Base-by-base conservation (phyloP, 2,113 vertebrate genomes). In the Phaethornis superciliosus region DNA sequence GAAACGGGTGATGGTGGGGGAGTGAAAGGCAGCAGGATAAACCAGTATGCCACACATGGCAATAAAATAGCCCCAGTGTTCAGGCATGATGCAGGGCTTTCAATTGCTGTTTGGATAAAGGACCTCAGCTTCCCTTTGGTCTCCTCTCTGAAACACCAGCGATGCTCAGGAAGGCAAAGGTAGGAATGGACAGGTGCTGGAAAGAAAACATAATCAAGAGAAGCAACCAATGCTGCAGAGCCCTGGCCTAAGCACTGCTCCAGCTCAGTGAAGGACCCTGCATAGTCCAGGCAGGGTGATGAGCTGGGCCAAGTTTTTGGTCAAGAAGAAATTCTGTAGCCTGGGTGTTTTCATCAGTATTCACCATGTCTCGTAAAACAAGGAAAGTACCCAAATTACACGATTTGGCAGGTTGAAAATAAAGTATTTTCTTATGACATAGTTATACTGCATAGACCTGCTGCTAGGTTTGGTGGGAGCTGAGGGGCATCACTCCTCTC, bases 101-200 rank as follows among this genome's bases (percentile, higher is more conserved):
- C 67, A 22, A 7, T 8, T 68, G 26, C 44, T 0, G 0, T 67
- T 79, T 42, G 46, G 67, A 12, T 13, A 64, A 26, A 20, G 27
- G 71, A 82, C 28, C 26, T 52, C 0, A 0, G 24, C 0, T 1
- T 47, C 71, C 52, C 47, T 11, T n/a, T 0, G 4, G 32, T 22
- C 30, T 86, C 69, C 33, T 74, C 30, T 83, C 56, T 46, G 64
- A 37, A 55, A 40, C 1, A 16, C 49, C 46, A 83, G 35, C 1
- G 2, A 58, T 35, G 52, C 47, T 81, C 78, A 67, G 27, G 65
- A 85, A 78, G 55, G 16, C 0, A 0, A 68, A 26, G 32, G 56
- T n/a, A 70, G n/a, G 32, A 44, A 32, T 60, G 54, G 44, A 46
- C 2, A 3, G 52, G 60, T 52, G 47, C 23, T 60, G 65, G 40